Evolutionary conservation across 2,113 vertebrate species (phyloP).

Genomic region (Hirundichthys speculiger): DNA sequence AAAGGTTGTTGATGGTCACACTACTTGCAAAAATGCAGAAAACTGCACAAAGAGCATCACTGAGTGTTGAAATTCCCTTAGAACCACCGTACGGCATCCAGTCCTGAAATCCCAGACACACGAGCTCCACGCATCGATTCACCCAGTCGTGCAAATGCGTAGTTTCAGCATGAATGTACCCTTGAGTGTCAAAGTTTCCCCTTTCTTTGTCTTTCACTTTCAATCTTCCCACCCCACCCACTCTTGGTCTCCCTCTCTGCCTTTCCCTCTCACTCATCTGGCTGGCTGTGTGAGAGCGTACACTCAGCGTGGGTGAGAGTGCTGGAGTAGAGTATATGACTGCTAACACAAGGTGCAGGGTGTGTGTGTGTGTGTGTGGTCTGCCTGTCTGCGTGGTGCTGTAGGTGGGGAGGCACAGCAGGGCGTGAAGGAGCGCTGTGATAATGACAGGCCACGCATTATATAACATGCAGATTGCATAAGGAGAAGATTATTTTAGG

Average conservation of each 20-base stretch:
- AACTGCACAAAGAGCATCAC: background rate
- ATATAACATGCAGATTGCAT: slow-evolving; percentile 79
- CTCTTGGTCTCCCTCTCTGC: slow-evolving; percentile 52
- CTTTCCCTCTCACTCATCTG: slow-evolving; percentile 69
- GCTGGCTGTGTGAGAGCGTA: slow-evolving; percentile 68
- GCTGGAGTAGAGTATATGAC: slow-evolving; percentile 73
- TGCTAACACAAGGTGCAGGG: slow-evolving; percentile 71
- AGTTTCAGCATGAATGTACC: slow-evolving; percentile 42
- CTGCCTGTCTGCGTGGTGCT: slow-evolving; percentile 55
- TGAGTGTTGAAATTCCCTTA: background rate
- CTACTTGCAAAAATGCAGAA: background rate
- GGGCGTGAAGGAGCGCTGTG: slow-evolving; percentile 76
- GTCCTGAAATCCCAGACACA: slow-evolving; percentile 7
- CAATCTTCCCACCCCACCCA: slow-evolving; percentile 46
- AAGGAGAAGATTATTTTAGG: slow-evolving; percentile 76
- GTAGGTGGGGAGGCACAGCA: slow-evolving; percentile 76
- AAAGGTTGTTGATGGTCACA: background rate
- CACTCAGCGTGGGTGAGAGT: slow-evolving; percentile 70
- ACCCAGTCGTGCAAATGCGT: slow-evolving; percentile 39
- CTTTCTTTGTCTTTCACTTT: slow-evolving; percentile 63
- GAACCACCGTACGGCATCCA: background rate
- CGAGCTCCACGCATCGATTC: background rate
- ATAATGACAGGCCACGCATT: slow-evolving; percentile 79
- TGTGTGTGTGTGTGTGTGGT: slow-evolving; percentile 49
- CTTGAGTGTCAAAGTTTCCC: slow-evolving; percentile 48